phyloP scores from a whole-genome alignment of 2,113 vertebrate genomes.

The Bubo bubo region DNA sequence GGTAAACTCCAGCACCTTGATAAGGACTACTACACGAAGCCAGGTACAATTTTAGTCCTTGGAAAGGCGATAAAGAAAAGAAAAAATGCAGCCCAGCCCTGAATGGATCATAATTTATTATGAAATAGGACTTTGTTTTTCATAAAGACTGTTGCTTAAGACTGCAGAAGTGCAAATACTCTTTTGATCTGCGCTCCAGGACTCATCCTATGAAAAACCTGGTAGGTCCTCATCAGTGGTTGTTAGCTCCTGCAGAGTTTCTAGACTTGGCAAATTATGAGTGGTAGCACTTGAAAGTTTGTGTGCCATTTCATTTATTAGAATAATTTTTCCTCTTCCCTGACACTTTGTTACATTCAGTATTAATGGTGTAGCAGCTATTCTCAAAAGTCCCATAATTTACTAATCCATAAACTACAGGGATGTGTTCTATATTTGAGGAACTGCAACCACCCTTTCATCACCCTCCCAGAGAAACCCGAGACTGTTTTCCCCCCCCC shows the following conservation, averaged over 20 bases:
- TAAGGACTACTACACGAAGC: background rate
- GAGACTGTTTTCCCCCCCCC: background rate
- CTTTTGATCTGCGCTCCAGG: background rate
- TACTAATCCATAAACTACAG: background rate
- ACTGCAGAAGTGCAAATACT: background rate
- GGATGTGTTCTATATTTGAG: background rate
- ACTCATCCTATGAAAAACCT: background rate
- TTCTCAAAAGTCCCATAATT: conserved; percentile 1
- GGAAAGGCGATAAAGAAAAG: background rate
- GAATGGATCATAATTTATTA: background rate
- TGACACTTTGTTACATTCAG: background rate
- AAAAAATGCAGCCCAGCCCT: background rate
- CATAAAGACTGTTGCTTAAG: background rate
- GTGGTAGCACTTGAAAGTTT: background rate
- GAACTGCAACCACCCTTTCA: background rate
- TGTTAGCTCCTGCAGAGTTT: background rate
- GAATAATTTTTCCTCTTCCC: background rate
- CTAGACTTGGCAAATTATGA: background rate
- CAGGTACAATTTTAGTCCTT: background rate
- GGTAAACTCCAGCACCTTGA: background rate
- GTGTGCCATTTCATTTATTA: conserved; percentile 24
- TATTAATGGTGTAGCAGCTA: background rate
- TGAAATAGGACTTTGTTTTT: background rate
- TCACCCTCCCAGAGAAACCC: background rate
- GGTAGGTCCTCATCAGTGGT: background rate